Evolutionary conservation across 2,113 vertebrate species (phyloP), one percentile per base, ranked within the genome.

Genomic region (pig (Sus scrofa)): DNA sequence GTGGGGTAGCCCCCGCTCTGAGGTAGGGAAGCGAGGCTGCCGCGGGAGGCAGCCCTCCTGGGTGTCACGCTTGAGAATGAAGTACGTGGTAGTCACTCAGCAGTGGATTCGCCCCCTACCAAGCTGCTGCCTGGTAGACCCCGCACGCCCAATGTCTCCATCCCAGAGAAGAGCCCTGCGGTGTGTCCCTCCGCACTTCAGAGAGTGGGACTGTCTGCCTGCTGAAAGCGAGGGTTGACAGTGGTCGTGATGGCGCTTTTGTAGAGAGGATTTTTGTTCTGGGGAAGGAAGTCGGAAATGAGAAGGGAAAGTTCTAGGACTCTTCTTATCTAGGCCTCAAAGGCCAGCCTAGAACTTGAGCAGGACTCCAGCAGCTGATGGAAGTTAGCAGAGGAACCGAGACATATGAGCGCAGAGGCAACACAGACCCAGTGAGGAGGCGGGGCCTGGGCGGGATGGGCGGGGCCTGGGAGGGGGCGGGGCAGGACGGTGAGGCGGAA

Each of bases 221-320:
- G 89, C 44, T 92, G 90, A 81, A 97, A 99, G 93, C 91, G 58
- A 34, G 99, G 99, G 60, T 99, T 99, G 52, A 98, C 10, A 3
- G 98, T 97, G 13, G 98, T 99, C 0, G 99, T 99, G 20, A 98
- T 96, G 12, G 98, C 99, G 24, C 97, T 98, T 96, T 96, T 60
- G 96, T 98, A 99, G 95, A 99, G 98, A n/a, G 99, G 98, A 75
- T 99, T 99, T 85, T 84, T 96, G n/a, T 85, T 95, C 99, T 98
- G 96, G 11, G 84, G 50, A 24, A 65, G 75, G 71, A 94, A 44
- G 13, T 68, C 20, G 52, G 65, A 62, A 63, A 27, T 14, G 3
- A 18, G 73, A 19, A 95, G 81, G 70, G 27, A 73, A 60, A 54
- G n/a, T 12, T 20, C 67, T 4, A 39, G 34, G 22, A 26, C 83